Evolutionary conservation across 2,113 vertebrate species (phyloP).

Genomic region (Typhlomys cinereus): DNA sequence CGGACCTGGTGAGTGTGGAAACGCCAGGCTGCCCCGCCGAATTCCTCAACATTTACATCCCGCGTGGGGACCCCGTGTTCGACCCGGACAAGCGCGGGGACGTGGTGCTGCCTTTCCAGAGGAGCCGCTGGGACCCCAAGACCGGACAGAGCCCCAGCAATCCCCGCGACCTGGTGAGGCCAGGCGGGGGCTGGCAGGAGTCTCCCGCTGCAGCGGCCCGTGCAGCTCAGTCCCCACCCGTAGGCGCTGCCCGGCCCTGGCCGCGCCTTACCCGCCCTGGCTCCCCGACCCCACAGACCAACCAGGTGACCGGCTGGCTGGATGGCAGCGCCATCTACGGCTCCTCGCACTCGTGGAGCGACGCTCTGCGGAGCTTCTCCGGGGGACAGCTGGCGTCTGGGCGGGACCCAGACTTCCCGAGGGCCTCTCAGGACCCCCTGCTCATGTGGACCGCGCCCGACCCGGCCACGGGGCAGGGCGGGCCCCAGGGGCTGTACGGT

Average conservation of each 20-base stretch:
- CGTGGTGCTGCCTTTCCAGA: conserved; percentile 91
- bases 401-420: conserved; percentile 83
- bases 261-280: background rate
- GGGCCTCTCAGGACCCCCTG: conserved; percentile 56
- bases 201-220: conserved; percentile 67
- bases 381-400: conserved; percentile 88
- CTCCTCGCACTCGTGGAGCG: conserved; percentile 93
- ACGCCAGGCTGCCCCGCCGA: conserved; percentile 90
- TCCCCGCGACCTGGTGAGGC: conserved; percentile 89
- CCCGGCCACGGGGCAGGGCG: conserved; percentile 86
- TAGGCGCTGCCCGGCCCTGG: background rate
- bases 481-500: conserved; percentile 86
- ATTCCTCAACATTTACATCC: conserved; percentile 93
- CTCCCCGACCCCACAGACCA: conserved; percentile 64
- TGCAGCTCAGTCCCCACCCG: background rate
- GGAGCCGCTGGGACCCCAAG: conserved; percentile 88
- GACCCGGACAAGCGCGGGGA: conserved; percentile 83
- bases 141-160: conserved; percentile 94
- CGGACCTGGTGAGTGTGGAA: conserved; percentile 87
- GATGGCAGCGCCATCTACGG: conserved; percentile 98
- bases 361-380: conserved; percentile 91
- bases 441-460: conserved; percentile 93
- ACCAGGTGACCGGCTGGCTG: conserved; percentile 94
- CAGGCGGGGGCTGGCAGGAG: background rate
- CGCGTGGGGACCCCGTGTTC: conserved; percentile 89